A percentile compares a stretch with the other conserved stretches of the same genome.
phyloP scores from a whole-genome alignment of 2,113 vertebrate genomes.

The Mirounga angustirostris region DNA sequence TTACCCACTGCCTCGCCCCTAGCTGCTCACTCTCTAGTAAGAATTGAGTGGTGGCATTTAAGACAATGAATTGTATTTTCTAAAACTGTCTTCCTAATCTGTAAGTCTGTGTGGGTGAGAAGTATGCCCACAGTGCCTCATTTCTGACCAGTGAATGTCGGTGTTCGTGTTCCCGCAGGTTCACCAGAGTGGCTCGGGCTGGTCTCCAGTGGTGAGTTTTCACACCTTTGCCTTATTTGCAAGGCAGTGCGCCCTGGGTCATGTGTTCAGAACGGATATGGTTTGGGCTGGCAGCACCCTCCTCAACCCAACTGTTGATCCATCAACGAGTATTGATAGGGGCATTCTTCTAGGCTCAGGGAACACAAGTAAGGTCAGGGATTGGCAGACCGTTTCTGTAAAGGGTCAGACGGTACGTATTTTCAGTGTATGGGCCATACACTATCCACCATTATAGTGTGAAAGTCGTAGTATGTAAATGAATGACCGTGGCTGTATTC shows the following conservation, averaged over 20 bases:
- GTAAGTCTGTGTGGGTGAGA: rapidly evolving
- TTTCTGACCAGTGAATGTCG: not conserved
- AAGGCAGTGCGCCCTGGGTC: not conserved
- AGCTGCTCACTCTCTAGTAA: not conserved
- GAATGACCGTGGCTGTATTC: not conserved
- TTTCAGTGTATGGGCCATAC: not conserved
- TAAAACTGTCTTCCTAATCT: not conserved
- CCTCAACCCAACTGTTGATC: not conserved
- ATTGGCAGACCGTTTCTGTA: not conserved
- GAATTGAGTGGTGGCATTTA: not conserved
- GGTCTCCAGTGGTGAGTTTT: slow-evolving; percentile 98
- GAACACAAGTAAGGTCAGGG: not conserved
- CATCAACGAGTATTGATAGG: rapidly evolving
- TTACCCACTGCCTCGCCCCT: rapidly evolving
- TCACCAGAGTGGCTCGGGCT: slow-evolving; percentile 98
- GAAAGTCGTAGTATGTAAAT: too few relatives aligned
- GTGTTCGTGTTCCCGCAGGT: slow-evolving; percentile 87
- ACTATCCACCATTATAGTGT: not conserved
- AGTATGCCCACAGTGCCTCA: rapidly evolving
- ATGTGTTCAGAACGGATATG: rapidly evolving
- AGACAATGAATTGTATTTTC: rapidly evolving
- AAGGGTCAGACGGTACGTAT: not conserved
- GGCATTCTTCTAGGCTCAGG: not conserved
- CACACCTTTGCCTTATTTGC: not conserved
- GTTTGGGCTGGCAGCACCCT: not conserved